These are phyloP conservation scores for Aphidius gifuensis DNA, from an alignment of 1,140 invertebrate species.

Conservation along the genomic window DNA sequence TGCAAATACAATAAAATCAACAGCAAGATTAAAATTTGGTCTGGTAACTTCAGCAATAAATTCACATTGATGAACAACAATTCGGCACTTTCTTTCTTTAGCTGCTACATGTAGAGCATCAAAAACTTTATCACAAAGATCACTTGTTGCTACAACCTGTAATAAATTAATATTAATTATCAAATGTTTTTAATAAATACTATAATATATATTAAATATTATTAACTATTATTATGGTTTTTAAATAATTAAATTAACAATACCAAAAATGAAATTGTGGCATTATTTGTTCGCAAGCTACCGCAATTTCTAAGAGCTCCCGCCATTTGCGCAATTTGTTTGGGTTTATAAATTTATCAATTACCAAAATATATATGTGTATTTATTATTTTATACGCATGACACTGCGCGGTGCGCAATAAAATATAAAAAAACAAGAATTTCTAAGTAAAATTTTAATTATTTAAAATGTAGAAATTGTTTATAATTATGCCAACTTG, in stretches of 20 bases:
- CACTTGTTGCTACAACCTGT: constrained; percentile 40
- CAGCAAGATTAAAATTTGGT: constrained; percentile 28
- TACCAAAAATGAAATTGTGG: constrained; percentile 41
- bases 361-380: too few species aligned
- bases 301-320: constrained; percentile 35
- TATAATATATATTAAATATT: not conserved
- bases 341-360: too few species aligned
- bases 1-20: constrained; percentile 49
- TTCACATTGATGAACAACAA: constrained; percentile 44
- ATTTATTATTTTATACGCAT: too few species aligned
- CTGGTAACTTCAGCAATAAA: constrained; percentile 33
- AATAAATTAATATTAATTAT: constrained; percentile 10
- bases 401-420: too few species aligned
- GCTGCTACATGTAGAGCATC: constrained; percentile 35
- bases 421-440: too few species aligned
- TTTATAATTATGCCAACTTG: too few species aligned
- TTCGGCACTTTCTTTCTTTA: constrained; percentile 30
- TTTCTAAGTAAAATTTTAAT: too few species aligned
- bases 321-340: constrained; percentile 34
- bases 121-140: constrained; percentile 39
- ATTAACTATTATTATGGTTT: too few species aligned
- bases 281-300: constrained; percentile 28
- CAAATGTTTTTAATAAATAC: not conserved
- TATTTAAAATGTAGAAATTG: too few species aligned
- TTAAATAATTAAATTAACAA: constrained; percentile 17